A percentile compares a stretch with the other conserved stretches of the same genome.
phyloP scores from a whole-genome alignment of 2,888 invertebrate genomes.

The Diabrotica balteata region DNA sequence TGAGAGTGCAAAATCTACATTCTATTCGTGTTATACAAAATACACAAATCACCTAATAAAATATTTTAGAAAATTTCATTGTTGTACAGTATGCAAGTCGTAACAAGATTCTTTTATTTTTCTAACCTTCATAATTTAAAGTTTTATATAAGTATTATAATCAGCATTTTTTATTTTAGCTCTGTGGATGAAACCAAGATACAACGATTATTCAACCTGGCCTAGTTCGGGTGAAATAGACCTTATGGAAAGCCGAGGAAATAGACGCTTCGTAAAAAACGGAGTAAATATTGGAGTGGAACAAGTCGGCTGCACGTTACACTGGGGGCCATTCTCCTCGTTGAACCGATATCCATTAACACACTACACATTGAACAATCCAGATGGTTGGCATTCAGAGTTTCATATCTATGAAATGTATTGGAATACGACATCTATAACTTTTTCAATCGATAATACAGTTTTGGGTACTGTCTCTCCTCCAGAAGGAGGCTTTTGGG shows the following conservation, averaged over 20 bases:
- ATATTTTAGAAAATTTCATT: too few species aligned
- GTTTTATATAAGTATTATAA: too few species aligned
- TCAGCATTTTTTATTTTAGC: constrained; percentile 59
- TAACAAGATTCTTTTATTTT: too few species aligned
- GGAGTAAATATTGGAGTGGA: constrained; percentile 64
- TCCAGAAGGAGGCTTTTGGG: constrained; percentile 70
- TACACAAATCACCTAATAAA: too few species aligned
- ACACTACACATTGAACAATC: constrained; percentile 58
- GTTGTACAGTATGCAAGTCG: too few species aligned
- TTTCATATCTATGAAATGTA: constrained; percentile 73
- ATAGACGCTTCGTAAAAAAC: constrained; percentile 55
- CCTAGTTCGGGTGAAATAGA: constrained; percentile 78
- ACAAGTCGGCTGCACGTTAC: constrained; percentile 68
- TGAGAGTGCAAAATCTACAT: too few species aligned
- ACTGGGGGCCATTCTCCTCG: constrained; percentile 69
- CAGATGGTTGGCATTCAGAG: constrained; percentile 62
- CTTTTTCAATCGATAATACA: constrained; percentile 64
- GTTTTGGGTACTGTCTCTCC: constrained; percentile 64
- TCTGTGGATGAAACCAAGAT: constrained; percentile 73
- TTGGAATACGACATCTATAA: constrained; percentile 68
- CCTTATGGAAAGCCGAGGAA: constrained; percentile 72
- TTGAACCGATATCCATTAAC: constrained; percentile 62
- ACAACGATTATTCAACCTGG: constrained; percentile 72
- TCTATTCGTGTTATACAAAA: too few species aligned
- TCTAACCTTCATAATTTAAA: too few species aligned